phyloP scores from a whole-genome alignment of 1,140 invertebrate genomes.

The Dinoponera quadriceps region DNA sequence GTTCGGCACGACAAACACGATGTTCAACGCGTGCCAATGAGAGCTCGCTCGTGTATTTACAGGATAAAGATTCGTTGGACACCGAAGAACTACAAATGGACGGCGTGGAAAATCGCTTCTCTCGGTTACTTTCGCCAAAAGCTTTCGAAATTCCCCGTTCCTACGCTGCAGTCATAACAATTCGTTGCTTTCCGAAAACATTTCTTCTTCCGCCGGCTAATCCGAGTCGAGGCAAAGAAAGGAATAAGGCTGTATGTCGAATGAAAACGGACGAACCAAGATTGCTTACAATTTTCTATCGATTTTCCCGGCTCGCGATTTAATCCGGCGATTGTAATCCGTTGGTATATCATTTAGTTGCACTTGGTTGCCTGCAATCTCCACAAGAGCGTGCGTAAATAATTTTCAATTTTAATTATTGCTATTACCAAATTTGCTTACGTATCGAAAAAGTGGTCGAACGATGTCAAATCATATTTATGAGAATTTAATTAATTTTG shows the following conservation, averaged over 20 bases:
- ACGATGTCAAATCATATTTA: slow-evolving; percentile 17
- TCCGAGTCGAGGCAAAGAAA: slow-evolving; percentile 1
- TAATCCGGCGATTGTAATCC: slow-evolving; percentile 15
- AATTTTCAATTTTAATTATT: slow-evolving; percentile 42
- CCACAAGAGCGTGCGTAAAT: neutral
- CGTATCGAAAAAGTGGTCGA: slow-evolving; percentile 4
- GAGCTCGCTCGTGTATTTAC: slow-evolving; percentile 14
- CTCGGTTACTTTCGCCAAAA: slow-evolving; percentile 41
- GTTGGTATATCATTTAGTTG: neutral
- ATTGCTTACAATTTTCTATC: slow-evolving; percentile 38
- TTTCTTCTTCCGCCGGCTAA: slow-evolving; percentile 43
- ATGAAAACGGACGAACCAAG: slow-evolving; percentile 30
- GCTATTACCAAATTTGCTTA: slow-evolving; percentile 37
- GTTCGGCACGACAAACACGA: slow-evolving; percentile 38
- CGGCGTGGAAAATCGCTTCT: slow-evolving; percentile 35
- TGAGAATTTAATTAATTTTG: slow-evolving; percentile 16
- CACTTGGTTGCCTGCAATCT: slow-evolving; percentile 11
- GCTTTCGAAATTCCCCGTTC: slow-evolving; percentile 52
- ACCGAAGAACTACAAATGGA: slow-evolving; percentile 36
- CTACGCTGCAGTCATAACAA: slow-evolving; percentile 43
- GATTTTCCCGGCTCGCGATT: neutral
- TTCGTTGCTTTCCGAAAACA: slow-evolving; percentile 46
- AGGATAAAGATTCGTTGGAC: slow-evolving; percentile 45
- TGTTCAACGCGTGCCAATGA: slow-evolving; percentile 52
- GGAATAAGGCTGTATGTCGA: neutral